Evolutionary conservation across 2,113 vertebrate genomes (phyloP), one percentile per base, ranked within the genome.

Genomic region (Osmerus eperlanus): DNA sequence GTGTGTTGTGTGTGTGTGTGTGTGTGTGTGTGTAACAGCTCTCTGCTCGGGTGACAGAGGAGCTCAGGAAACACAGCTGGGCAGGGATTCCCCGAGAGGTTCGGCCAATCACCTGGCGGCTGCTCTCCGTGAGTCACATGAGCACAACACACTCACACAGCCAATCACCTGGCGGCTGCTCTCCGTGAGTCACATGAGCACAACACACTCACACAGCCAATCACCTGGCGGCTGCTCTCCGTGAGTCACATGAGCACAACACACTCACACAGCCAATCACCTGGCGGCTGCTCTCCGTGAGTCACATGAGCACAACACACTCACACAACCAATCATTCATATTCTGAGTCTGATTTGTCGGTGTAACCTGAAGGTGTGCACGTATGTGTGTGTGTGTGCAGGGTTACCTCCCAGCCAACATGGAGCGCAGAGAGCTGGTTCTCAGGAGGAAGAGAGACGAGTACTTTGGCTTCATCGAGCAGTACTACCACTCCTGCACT

Each of bases 401-500:
- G 97, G 97, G 97, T 55, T 99, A 99, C 78, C 94, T 99, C 71
- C 97, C 97, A 0, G 96, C 96, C 61, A 99, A 96, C 87, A 96
- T 90, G 51, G 97, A 99, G 80, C 92, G 97, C 73, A 85, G 96
- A 62, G 95, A 97, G 78, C 83, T 94, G 87, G 98, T 97, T 13
- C 84, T 99, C 52, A 94, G 94, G 76, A 88, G 97, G 15, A 99
- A 99, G 66, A 88, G 97, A 13, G 95, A 97, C 52, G 97, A 99
- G 23, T 99, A 99, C 84, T 99, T 98, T 4, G 96, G 95, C 66
- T 99, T 99, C 87, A 98, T 99, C 28, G 94, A 99, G 85, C 97
- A 99, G 93, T 99, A 99, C 92, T 99, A 99, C n/a, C 94, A 97
- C 87, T 99, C 97, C 85, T 91, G 97, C 55, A 98, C 95, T 3